phyloP scores from a whole-genome alignment of 2,113 vertebrate species.

The Ciconia stormi region DNA sequence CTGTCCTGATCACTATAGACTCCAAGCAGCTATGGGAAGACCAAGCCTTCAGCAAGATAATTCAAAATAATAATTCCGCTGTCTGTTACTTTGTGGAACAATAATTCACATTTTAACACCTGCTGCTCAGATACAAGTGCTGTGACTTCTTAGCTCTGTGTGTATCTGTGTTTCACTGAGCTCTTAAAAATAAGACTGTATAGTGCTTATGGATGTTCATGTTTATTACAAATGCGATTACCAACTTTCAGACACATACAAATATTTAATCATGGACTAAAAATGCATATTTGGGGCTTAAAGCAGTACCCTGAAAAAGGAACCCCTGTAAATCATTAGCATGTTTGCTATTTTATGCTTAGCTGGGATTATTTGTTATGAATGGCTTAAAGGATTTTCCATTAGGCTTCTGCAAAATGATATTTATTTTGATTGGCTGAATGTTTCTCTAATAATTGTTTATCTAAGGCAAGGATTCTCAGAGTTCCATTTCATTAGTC shows the following conservation, averaged over 20 bases:
- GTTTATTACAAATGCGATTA: background rate
- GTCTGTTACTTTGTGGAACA: background rate
- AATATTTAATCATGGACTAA: background rate
- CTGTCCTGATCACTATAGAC: background rate
- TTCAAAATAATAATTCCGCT: background rate
- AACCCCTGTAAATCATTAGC: background rate
- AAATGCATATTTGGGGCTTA: background rate
- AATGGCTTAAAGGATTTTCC: conserved; percentile 10
- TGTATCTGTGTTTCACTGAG: background rate
- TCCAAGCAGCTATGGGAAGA: background rate
- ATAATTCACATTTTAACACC: background rate
- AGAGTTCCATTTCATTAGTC: conserved; percentile 53
- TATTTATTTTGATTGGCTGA: conserved; percentile 9
- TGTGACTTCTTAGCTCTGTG: background rate
- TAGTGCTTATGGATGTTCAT: background rate
- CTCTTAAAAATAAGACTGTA: background rate
- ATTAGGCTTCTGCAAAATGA: background rate
- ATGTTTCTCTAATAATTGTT: conserved; percentile 10
- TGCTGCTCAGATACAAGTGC: background rate
- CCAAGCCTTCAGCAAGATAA: background rate
- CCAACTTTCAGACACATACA: background rate
- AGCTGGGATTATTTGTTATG: background rate
- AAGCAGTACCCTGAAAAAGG: background rate
- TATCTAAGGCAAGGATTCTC: conserved; percentile 23
- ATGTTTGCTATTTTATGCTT: background rate